Evolutionary conservation across 2,888 invertebrate genomes (phyloP).

Genomic region (Coleophora deauratella): DNA sequence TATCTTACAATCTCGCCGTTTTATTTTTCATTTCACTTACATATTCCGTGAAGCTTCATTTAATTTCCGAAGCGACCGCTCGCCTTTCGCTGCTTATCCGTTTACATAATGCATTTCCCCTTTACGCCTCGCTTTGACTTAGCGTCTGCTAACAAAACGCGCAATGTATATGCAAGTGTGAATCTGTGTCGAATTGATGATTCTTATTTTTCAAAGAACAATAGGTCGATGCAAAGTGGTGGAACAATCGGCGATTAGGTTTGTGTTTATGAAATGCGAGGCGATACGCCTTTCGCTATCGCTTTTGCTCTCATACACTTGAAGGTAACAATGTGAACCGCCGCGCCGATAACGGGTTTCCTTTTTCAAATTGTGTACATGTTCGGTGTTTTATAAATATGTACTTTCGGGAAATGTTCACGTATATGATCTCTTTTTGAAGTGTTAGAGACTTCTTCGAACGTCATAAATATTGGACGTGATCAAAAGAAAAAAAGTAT

Average conservation of each 20-base stretch:
- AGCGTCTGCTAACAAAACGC: no score
- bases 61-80: slow-evolving; percentile 21
- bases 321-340: slow-evolving; percentile 7
- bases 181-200: slow-evolving; percentile 24
- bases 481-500: no score
- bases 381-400: no score
- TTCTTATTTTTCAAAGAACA: slow-evolving; percentile 40
- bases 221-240: slow-evolving; percentile 49
- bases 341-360: slow-evolving; percentile 11
- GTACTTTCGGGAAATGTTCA: no score
- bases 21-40: slow-evolving; percentile 45
- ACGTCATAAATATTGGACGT: no score
- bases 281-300: slow-evolving; percentile 48
- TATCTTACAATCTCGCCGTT: no score
- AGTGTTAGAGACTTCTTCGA: no score
- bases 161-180: slow-evolving; percentile 32
- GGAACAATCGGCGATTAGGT: slow-evolving; percentile 65
- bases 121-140: no score
- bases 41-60: slow-evolving; percentile 56
- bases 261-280: slow-evolving; percentile 55
- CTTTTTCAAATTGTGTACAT: no score
- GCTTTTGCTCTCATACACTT: slow-evolving; percentile 22
- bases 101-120: no score
- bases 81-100: slow-evolving; percentile 33
- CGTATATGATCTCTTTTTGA: no score